Base-by-base conservation (phyloP, 2,888 invertebrate species). In the Rhaphigaster nebulosa region DNA sequence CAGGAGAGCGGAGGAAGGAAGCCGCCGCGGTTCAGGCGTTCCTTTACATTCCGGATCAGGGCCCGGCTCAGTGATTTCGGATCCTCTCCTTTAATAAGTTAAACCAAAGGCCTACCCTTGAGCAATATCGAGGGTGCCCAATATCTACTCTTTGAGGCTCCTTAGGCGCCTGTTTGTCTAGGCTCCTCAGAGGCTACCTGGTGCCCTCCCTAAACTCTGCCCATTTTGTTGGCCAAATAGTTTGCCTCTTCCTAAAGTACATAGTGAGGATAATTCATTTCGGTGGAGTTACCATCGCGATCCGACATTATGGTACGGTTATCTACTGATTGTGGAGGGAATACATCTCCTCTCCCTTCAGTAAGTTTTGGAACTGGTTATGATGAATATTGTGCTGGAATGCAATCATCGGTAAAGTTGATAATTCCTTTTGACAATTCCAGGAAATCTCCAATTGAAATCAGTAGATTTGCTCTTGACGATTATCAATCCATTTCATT, bases 31-130 rank as follows among this genome's bases (percentile, higher is more conserved):
- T 80, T 84, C 12, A 26, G 6, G n/a, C 41, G 45, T 50, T 45
- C 45, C 84, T 50, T 45, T 45, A 50, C 45, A 84, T n/a, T 45
- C n/a, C 45, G 45, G 84, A 84, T 84, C 26, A 76, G 70, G 8
- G 15, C 4, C 70, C 70, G 70, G 34, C 38, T 23, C 70, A 76
- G 70, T 76, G 84, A 84, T 50, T 84, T 26, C 15, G 38, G 84
- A 84, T 84, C n/a, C 84, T 84, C 20, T 29, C n/a, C 84, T 50
- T 84, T 84, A 84, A 84, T 84, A 84, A 84, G 84, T 84, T 84
- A 84, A 84, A 45, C 45, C 45, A 84, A 84, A 13, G 84, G 84
- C 45, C 80, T 38, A 26, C 45, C 45, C 45, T 84, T 29, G 41
- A 50, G 84, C 84, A 84, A 84, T 84, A 84, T 84, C 84, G 13